Evolutionary conservation across 2,888 invertebrate species (phyloP).

Genomic region (Aromia moschata): DNA sequence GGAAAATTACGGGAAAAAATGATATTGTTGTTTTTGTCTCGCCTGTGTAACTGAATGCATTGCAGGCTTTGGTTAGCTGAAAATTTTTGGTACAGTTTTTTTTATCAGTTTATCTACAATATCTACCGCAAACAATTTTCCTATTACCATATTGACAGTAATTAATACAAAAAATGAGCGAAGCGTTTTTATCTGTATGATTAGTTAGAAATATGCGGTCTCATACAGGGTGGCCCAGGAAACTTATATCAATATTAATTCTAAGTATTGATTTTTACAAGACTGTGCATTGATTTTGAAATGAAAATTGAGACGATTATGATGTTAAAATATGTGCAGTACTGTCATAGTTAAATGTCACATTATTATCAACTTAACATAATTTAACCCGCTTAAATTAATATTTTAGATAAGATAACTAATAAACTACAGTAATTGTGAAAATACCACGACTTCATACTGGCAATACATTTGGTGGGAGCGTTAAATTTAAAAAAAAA

Average conservation of each 20-base stretch:
- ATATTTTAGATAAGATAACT: too few relatives aligned
- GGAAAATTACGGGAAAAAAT: too few relatives aligned
- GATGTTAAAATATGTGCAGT: too few relatives aligned
- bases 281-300: neutral
- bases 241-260: neutral
- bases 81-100: neutral
- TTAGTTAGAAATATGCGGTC: neutral
- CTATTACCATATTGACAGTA: conserved; percentile 4
- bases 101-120: neutral
- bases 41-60: neutral
- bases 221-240: neutral
- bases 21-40: too few relatives aligned
- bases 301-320: neutral
- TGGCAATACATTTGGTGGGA: too few relatives aligned
- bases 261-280: neutral
- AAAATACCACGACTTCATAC: too few relatives aligned
- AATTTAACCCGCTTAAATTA: too few relatives aligned
- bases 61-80: too few relatives aligned
- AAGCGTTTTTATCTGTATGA: neutral
- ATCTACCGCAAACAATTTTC: conserved; percentile 10
- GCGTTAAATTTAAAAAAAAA: too few relatives aligned
- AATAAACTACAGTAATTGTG: too few relatives aligned
- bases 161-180: conserved; percentile 14
- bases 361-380: too few relatives aligned
- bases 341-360: too few relatives aligned